Evolutionary conservation across 2,888 invertebrate species (phyloP), one percentile per base, ranked within the genome.

Genomic region (Drymonia ruficornis): DNA sequence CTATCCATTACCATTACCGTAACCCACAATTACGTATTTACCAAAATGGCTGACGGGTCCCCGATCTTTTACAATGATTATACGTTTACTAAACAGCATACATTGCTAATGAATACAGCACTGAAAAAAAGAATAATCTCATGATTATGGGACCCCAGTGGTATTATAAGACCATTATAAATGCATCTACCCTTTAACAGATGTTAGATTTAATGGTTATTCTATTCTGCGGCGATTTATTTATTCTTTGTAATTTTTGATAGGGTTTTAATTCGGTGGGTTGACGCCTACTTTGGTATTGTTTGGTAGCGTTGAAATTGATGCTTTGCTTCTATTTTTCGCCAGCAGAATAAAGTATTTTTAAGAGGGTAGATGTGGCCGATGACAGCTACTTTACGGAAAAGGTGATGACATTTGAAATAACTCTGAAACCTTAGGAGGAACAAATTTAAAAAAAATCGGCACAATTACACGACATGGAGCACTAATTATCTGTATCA

Each of bases 91-190:
- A 69, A 69, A 77, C 70, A 72, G 61, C 71, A 81, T 80, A 82
- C 78, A 74, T 70, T 68, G 59, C 84, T 91, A 91, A 90, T 90
- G 87, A 87, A 89, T 84, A 80, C 78, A 67, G 72, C 79, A 91
- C 90, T 91, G 91, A 91, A 91, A 92, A 91, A 92, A 91, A 76
- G 85, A 87, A 74, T 86, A 89, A 91, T 89, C 87, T 80, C 71
- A 77, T 89, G 89, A 91, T 91, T 90, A 89, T 86, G 82, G 84
- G 78, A 84, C 72, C 75, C 67, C 75, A 67, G 53, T 50, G 63
- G 73, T 76, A 87, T 89, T 91, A 90, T 86, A 90, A 87, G 74
- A 74, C 82, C 85, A 91, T 91, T 91, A 91, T 85, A 88, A 88
- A 89, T 76, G 61, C 84, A 91, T 91, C 87, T 89, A 87, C 82